Base-by-base conservation (phyloP, 1,140 invertebrate genomes). In the Anastrepha ludens region DNA sequence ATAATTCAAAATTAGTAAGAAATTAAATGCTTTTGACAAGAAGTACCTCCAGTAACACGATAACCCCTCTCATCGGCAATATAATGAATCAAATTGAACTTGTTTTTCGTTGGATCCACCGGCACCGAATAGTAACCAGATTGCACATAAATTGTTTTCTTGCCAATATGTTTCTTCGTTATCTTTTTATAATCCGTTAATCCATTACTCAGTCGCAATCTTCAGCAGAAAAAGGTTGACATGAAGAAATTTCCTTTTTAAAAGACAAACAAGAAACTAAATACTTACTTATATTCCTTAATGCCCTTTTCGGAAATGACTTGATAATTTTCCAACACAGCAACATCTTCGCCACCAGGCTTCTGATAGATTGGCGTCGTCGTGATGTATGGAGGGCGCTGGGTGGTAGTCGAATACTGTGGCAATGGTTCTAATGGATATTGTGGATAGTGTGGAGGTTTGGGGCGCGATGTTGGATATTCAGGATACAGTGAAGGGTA, bases 61-160 rank as follows among this genome's bases (percentile, higher is more conserved):
- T 60, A 62, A 29, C 85, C 85, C 29, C 9, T 20, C 59, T 86
- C 85, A 15, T 86, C 85, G 55, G 85, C 85, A 60, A 86, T 86
- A 11, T 86, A 86, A 62, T 41, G 50, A 41, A 41, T 39, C 15
- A 62, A 39, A 20, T 62, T 41, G 59, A 62, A 86, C 62, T 62
- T n/a, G 58, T 86, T 86, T 41, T 41, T 59, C 29, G 29, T 6
- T 6, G 58, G 58, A 86, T 59, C 29, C n/a, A 86, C 59, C 29
- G 85, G 85, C 41, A 60, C 50, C 15, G 85, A 86, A 20, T 86
- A 59, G 58, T 86, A 86, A 8, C 85, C 85, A 15, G 55, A 8
- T 29, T 86, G 85, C 58, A 86, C 85, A 86, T 59, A 60, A 60
- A 86, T 86, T 6, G 20, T 55, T 5, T 62, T 55, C 44, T 86